Evolutionary conservation across 2,888 invertebrate genomes (phyloP).

Genomic region (Mamestra brassicae): DNA sequence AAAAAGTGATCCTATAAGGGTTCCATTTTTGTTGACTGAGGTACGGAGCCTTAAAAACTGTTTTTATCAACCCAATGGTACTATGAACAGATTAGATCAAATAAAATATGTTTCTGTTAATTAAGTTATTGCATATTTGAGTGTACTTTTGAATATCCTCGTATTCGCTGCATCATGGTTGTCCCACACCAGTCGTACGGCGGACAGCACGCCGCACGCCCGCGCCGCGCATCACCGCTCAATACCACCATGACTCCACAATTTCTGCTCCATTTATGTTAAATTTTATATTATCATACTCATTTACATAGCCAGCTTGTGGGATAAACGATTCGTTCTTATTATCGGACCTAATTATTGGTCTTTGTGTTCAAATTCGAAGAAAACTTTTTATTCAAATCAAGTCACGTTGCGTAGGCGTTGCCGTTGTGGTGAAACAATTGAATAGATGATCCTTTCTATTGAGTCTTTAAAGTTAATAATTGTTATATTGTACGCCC

Average conservation of each 20-base stretch:
- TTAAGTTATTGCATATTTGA: not conserved
- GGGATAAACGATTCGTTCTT: constrained; percentile 82
- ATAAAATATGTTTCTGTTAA: not conserved
- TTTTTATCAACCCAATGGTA: not conserved
- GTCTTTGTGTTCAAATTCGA: constrained; percentile 88
- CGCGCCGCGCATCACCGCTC: constrained; percentile 74
- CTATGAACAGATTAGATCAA: not conserved
- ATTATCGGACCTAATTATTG: constrained; percentile 89
- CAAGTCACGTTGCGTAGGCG: constrained; percentile 78
- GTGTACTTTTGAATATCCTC: constrained; percentile 54
- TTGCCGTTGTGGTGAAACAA: constrained; percentile 70
- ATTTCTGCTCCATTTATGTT: constrained; percentile 87
- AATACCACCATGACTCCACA: constrained; percentile 85
- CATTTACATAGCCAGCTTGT: constrained; percentile 87
- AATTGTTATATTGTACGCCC: constrained; percentile 48
- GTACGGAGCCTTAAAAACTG: not conserved
- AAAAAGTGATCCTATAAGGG: too few relatives aligned
- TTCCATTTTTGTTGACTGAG: too few relatives aligned
- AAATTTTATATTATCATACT: constrained; percentile 87
- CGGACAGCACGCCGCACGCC: constrained; percentile 68
- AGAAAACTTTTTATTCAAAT: constrained; percentile 83
- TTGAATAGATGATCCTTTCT: constrained; percentile 58
- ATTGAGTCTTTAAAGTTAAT: constrained; percentile 51
- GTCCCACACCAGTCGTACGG: constrained; percentile 46
- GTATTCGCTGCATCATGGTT: constrained; percentile 11